Evolutionary conservation across 2,113 vertebrate genomes (phyloP).

Genomic region (Spea bombifrons): DNA sequence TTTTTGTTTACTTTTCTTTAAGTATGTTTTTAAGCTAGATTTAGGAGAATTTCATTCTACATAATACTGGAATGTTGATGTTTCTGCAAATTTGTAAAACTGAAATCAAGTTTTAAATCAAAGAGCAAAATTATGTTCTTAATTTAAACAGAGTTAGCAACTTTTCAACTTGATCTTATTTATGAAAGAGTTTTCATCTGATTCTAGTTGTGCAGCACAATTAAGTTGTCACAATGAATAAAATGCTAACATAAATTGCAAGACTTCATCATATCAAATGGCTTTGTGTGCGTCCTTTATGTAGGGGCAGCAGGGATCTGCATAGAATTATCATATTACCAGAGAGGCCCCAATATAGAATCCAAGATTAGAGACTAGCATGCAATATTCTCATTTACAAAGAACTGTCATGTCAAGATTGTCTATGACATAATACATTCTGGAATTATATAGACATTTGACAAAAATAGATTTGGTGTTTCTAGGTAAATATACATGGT

Average conservation of each 20-base stretch:
- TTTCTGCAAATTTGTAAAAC: neutral
- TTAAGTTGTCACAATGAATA: constrained; percentile 74
- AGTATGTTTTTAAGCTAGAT: too few species aligned
- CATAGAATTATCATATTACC: constrained; percentile 69
- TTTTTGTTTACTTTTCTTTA: too few species aligned
- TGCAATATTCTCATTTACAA: constrained; percentile 29
- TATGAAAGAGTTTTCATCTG: constrained; percentile 70
- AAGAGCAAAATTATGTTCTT: constrained; percentile 35
- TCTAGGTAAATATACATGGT: too few species aligned
- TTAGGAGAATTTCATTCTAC: neutral
- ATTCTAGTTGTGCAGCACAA: constrained; percentile 65
- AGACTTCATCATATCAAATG: constrained; percentile 68
- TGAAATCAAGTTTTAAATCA: constrained; percentile 6
- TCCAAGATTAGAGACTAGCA: constrained; percentile 36
- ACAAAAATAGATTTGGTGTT: constrained; percentile 1
- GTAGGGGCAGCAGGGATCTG: constrained; percentile 59
- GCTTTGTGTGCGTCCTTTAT: constrained; percentile 66
- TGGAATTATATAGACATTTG: neutral
- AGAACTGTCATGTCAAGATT: constrained; percentile 22
- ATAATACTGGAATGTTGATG: neutral
- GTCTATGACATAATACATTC: constrained; percentile 15
- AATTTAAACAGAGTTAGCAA: constrained; percentile 40
- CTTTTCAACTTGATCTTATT: constrained; percentile 55
- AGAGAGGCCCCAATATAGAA: constrained; percentile 53
- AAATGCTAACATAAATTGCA: constrained; percentile 60